These are phyloP conservation scores for Calliphora vicina DNA, from an alignment of 1,140 invertebrate genomes.

Conservation along the genomic window DNA sequence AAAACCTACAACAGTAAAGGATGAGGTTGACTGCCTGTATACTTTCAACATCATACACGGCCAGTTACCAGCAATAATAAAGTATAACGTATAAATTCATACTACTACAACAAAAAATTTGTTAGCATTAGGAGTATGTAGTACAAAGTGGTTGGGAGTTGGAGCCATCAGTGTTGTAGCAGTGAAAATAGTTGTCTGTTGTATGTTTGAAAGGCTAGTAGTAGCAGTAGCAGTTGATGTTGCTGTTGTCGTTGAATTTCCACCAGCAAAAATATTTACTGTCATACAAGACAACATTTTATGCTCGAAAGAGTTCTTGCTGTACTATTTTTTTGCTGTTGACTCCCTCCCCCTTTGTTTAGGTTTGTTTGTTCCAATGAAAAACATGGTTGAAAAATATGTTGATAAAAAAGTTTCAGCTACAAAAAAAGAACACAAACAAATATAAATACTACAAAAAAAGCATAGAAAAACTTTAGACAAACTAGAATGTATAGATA, in stretches of 20 bases:
- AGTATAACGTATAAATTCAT: neutral
- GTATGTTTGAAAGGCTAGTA: neutral
- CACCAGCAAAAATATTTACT: slow-evolving; percentile 27
- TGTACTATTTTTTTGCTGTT: neutral
- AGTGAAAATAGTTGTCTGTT: neutral
- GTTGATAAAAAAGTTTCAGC: neutral
- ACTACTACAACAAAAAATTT: neutral
- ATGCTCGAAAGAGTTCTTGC: slow-evolving; percentile 20
- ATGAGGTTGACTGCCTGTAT: neutral
- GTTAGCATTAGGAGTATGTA: too few relatives aligned
- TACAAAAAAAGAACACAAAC: neutral
- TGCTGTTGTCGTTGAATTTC: neutral
- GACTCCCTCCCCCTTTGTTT: neutral
- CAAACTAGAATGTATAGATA: slow-evolving; percentile 15
- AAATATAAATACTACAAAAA: neutral
- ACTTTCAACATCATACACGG: neutral
- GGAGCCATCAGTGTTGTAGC: too few relatives aligned
- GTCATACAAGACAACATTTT: slow-evolving; percentile 33
- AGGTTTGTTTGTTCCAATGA: neutral
- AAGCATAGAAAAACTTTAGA: neutral
- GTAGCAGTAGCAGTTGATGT: neutral
- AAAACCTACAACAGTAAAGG: neutral
- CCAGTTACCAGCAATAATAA: neutral
- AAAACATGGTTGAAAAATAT: neutral
- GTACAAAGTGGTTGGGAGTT: too few relatives aligned